phyloP scores from a whole-genome alignment of 2,888 invertebrate species.

The Dioctria linearis region DNA sequence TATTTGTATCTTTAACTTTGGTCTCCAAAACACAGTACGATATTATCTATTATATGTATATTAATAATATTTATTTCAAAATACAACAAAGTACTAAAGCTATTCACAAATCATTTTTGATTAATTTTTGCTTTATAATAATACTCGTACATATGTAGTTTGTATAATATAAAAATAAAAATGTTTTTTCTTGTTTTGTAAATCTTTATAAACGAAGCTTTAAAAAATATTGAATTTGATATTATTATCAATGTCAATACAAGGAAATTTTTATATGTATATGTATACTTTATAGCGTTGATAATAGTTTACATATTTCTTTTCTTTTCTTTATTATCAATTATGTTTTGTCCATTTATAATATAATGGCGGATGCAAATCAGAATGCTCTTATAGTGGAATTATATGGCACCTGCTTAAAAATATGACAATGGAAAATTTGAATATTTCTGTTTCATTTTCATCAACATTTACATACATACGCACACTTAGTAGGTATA shows the following conservation, averaged over 20 bases:
- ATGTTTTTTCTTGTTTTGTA: constrained; percentile 32
- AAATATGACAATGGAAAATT: constrained; percentile 2
- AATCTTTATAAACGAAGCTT: constrained; percentile 34
- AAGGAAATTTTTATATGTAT: constrained; percentile 13
- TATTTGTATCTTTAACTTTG: constrained; percentile 36
- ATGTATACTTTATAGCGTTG: background rate
- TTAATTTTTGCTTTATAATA: constrained; percentile 12
- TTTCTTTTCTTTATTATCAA: constrained; percentile 3
- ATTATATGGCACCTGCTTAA: no score
- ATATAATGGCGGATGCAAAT: constrained; percentile 10
- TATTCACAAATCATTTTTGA: constrained; percentile 21
- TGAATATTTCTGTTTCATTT: constrained; percentile 16
- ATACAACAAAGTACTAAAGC: constrained; percentile 34
- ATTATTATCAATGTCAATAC: constrained; percentile 15
- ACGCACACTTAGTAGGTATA: constrained; percentile 2
- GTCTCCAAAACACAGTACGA: constrained; percentile 49
- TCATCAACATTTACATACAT: constrained; percentile 36
- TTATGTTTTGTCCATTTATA: constrained; percentile 5
- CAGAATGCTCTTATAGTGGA: background rate
- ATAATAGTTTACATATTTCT: background rate
- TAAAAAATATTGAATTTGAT: constrained; percentile 34
- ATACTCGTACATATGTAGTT: background rate
- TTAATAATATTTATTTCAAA: constrained; percentile 4
- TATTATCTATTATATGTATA: constrained; percentile 13
- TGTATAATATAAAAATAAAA: constrained; percentile 44